Evolutionary conservation across 2,888 invertebrate species (phyloP), one percentile per base, ranked within the genome.

Genomic region (Lysandra coridon): DNA sequence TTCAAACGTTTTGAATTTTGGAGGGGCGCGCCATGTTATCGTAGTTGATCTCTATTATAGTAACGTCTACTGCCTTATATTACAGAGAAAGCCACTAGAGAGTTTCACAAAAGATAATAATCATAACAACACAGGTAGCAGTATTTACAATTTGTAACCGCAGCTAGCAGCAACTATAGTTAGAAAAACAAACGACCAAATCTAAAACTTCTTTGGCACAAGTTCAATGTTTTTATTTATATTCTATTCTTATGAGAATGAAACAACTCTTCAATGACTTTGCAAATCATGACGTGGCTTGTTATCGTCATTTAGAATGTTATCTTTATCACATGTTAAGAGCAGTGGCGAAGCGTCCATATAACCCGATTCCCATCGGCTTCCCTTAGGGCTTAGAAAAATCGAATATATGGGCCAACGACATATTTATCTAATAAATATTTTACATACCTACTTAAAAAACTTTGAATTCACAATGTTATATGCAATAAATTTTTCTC

Each of bases 201-300:
- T 49, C 49, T 40, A 2, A 44, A 44, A 44, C 44, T 49, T 49
- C 49, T 64, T 64, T 64, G 64, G 64, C 64, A 64, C 64, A 7
- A 1, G 12, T 30, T 64, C 64, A 64, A 64, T 64, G 64, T 64
- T 64, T 64, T 64, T 64, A 64, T 64, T 64, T 64, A 64, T 30
- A 64, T 64, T 30, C 30, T 30, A 64, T 64, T 64, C 30, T 64
- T 1, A 64, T 64, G 30, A 64, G 64, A 30, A 64, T 4, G 30
- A 64, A 30, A 64, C 23, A 30, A 30, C 64, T 64, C 64, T 64
- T 64, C 30, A 64, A 64, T 64, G 30, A 64, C 64, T 64, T 64
- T 64, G 64, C 64, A 64, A 30, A 64, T 64, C 23, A 64, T 64
- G 64, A 64, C 64, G 64, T 64, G 64, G 64, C 23, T n/a, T 30